Evolutionary conservation across 2,113 vertebrate genomes (phyloP).

Genomic region (Aptenodytes patagonicus): DNA sequence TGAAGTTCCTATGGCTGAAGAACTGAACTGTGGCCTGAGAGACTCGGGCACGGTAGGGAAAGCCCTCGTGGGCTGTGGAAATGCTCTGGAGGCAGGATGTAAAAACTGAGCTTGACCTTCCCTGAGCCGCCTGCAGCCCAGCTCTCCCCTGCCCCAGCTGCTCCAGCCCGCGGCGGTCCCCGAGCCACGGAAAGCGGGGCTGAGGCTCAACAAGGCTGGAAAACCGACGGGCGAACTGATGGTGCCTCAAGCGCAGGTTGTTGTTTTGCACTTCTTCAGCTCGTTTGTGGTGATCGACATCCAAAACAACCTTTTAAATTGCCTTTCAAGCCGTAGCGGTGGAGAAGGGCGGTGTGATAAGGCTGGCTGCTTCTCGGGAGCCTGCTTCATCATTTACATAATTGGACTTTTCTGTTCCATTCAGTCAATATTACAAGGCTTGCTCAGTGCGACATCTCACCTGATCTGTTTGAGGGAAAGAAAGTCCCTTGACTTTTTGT

Average conservation of each 20-base stretch:
- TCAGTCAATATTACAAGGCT: constrained; percentile 42
- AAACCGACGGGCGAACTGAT: fast-evolving
- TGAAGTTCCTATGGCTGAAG: not conserved
- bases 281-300: constrained; percentile 36
- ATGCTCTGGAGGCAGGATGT: not conserved
- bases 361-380: constrained; percentile 32
- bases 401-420: constrained; percentile 57
- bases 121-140: fast-evolving
- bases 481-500: not conserved
- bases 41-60: fast-evolving
- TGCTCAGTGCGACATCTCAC: not conserved
- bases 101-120: not conserved
- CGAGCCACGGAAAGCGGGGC: fast-evolving
- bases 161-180: not conserved
- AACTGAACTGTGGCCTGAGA: not conserved
- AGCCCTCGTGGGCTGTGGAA: not conserved
- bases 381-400: constrained; percentile 53
- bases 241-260: not conserved
- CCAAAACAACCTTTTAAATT: constrained; percentile 46
- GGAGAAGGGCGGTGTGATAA: not conserved
- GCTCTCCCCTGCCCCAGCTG: not conserved
- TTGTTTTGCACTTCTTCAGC: not conserved
- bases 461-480: constrained; percentile 24
- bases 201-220: not conserved
- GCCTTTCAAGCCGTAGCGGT: not conserved